Base-by-base conservation (phyloP, 1,140 invertebrate species). In the Nilaparvata lugens region DNA sequence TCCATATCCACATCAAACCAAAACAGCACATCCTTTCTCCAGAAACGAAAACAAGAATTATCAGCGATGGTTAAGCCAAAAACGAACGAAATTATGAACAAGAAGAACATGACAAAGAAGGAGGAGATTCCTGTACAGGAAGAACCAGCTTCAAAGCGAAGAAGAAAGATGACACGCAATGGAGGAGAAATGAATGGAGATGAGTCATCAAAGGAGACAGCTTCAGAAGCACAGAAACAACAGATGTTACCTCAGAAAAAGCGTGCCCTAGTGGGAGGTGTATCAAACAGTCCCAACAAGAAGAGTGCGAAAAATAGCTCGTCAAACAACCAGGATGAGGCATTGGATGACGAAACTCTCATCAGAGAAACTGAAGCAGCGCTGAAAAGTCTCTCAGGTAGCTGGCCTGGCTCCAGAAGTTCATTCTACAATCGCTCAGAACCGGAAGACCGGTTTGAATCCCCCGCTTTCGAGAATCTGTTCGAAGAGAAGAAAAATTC, bases 321-420 rank as follows among this genome's bases (percentile, higher is more conserved):
- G 60, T 43, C 19, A 53, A 56, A 53, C 58, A 59, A 64, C 61
- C 58, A 35, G 67, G 74, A 82, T 23, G 80, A 82, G 62, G 73
- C 73, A 0, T 79, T 74, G 62, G 88, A 90, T 64, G 87, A 92
- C 64, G 87, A 89, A 71, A 86, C 83, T 1, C 75, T 89, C 6
- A 91, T 94, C 58, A 76, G 87, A 48, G 91, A 93, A 73, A 91
- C 91, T 1, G 89, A 93, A 70, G 88, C 87, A 2, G 88, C 89
- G 0, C 72, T 93, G 38, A 88, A 89, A 68, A 89, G 85, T 67
- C 73, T 93, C 0, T 91, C 89, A 0, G 89, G 88, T 3, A 88
- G 83, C 68, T 91, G 88, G 87, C 80, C 83, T 0, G 84, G 83
- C 2, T 79, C 84, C 1, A 73, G 83, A 18, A 78, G 80, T 13